Percentiles rank a stretch among this genome's conserved stretches.
Conservation (phyloP, 1,140 invertebrate species). For the Anastrepha ludens region DNA sequence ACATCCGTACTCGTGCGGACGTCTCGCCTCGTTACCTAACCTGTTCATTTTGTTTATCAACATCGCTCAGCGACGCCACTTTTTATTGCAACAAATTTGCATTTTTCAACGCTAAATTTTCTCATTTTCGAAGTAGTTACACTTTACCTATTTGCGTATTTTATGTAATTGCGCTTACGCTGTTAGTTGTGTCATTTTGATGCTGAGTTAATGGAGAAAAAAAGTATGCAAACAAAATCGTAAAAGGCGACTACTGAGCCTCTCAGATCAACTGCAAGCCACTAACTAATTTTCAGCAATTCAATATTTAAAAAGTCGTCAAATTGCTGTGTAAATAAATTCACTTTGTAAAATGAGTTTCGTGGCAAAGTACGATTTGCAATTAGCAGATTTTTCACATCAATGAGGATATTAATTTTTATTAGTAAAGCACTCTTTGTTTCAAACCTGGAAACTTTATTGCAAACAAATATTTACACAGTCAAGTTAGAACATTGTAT, state of each 20-base stretch:
- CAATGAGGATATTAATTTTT: too few relatives aligned
- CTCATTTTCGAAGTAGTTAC: neutral
- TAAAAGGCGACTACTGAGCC: neutral
- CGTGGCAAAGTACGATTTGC: neutral
- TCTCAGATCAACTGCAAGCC: neutral
- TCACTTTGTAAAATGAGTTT: neutral
- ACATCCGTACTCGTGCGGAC: neutral
- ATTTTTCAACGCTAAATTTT: constrained; percentile 32
- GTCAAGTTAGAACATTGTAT: too few relatives aligned
- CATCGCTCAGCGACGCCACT: neutral
- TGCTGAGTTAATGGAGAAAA: neutral
- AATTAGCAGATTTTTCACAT: too few relatives aligned
- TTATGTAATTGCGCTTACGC: neutral
- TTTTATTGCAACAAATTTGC: constrained; percentile 43
- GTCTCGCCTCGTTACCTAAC: constrained; percentile 34
- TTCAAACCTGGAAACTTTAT: too few relatives aligned
- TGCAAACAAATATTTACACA: too few relatives aligned
- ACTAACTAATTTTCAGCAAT: neutral
- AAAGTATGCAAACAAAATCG: neutral
- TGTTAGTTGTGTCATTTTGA: neutral
- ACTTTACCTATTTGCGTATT: neutral
- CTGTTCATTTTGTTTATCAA: constrained; percentile 7
- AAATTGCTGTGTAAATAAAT: constrained; percentile 25
- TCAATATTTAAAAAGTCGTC: neutral
- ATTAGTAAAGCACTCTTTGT: too few relatives aligned